These are phyloP conservation scores for Pelvicachromis taeniatus DNA, from an alignment of 2,113 vertebrate genomes.

Conservation along the genomic window DNA sequence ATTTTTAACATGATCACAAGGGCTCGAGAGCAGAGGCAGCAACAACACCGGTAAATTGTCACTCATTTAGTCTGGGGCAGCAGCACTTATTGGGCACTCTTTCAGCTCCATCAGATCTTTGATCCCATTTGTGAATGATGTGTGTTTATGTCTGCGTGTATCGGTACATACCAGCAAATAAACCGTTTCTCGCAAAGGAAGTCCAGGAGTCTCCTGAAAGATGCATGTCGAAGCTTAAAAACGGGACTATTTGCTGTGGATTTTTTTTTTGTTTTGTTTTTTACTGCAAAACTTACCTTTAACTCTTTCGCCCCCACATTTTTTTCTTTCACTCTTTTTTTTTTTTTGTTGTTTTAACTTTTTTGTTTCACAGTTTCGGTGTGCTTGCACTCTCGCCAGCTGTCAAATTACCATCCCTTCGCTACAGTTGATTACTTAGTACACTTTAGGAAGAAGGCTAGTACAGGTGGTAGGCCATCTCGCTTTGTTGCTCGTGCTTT, in stretches of 20 bases:
- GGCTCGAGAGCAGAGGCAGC: conserved; percentile 21
- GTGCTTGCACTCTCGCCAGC: conserved; percentile 2
- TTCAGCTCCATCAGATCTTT: conserved; percentile 34
- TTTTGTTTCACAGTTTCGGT: background rate
- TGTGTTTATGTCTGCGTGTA: background rate
- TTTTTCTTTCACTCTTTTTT: background rate
- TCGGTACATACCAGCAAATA: background rate
- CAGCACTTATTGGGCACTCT: conserved; percentile 39
- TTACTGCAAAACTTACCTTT: background rate
- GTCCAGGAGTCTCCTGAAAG: background rate
- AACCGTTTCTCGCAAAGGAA: background rate
- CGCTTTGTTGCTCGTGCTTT: conserved; percentile 1
- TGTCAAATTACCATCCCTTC: conserved; percentile 1
- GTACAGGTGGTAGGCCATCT: conserved; percentile 22
- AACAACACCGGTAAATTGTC: conserved; percentile 48
- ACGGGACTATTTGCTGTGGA: background rate
- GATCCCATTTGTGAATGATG: conserved; percentile 18
- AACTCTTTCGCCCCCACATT: background rate
- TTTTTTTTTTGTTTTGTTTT: background rate
- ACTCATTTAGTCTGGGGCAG: conserved; percentile 52
- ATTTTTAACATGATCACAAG: conserved; percentile 43
- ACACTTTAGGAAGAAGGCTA: conserved; percentile 15
- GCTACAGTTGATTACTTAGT: conserved; percentile 16
- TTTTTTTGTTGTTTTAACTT: background rate
- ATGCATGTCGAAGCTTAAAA: background rate